Percentiles rank a stretch among this genome's conserved stretches.
phyloP scores from a whole-genome alignment of 2,888 invertebrate genomes.

The Melieria omissa region DNA sequence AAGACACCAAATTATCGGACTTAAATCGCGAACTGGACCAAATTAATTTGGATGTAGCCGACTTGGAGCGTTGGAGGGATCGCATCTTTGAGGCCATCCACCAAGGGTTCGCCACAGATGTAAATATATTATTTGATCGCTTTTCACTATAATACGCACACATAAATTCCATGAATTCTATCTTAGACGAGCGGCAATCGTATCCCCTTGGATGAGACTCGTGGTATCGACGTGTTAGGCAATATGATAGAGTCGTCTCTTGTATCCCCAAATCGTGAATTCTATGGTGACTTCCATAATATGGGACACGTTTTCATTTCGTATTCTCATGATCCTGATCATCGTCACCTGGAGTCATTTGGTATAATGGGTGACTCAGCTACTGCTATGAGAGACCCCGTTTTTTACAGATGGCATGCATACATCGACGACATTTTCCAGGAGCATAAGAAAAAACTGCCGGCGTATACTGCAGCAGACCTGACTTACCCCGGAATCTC shows the following conservation, averaged over 20 bases:
- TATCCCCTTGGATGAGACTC: slow-evolving; percentile 72
- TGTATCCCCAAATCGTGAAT: slow-evolving; percentile 75
- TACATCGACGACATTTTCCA: slow-evolving; percentile 83
- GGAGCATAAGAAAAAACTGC: slow-evolving; percentile 77
- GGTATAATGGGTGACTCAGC: slow-evolving; percentile 86
- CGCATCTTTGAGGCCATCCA: slow-evolving; percentile 79
- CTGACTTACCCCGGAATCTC: slow-evolving; percentile 69
- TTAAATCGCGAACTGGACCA: slow-evolving; percentile 77
- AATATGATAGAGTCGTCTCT: slow-evolving; percentile 82
- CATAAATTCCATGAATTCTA: slow-evolving; percentile 9
- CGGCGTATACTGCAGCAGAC: slow-evolving; percentile 70
- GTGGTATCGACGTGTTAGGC: slow-evolving; percentile 82
- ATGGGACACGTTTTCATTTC: slow-evolving; percentile 83
- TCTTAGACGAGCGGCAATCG: slow-evolving; percentile 71
- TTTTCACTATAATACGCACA: neutral
- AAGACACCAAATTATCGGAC: slow-evolving; percentile 70
- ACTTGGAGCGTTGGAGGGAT: slow-evolving; percentile 81
- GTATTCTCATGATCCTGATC: slow-evolving; percentile 83
- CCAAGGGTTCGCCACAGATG: slow-evolving; percentile 71
- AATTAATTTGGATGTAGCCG: slow-evolving; percentile 75
- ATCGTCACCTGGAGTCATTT: slow-evolving; percentile 76
- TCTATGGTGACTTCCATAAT: slow-evolving; percentile 86
- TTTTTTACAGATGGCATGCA: slow-evolving; percentile 88
- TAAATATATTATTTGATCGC: slow-evolving; percentile 52
- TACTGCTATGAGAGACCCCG: slow-evolving; percentile 87